A percentile compares a stretch with the other conserved stretches of the same genome.
These are phyloP conservation scores for Siniperca chuatsi DNA, from an alignment of 2,113 vertebrate genomes.

Conservation along the genomic window DNA sequence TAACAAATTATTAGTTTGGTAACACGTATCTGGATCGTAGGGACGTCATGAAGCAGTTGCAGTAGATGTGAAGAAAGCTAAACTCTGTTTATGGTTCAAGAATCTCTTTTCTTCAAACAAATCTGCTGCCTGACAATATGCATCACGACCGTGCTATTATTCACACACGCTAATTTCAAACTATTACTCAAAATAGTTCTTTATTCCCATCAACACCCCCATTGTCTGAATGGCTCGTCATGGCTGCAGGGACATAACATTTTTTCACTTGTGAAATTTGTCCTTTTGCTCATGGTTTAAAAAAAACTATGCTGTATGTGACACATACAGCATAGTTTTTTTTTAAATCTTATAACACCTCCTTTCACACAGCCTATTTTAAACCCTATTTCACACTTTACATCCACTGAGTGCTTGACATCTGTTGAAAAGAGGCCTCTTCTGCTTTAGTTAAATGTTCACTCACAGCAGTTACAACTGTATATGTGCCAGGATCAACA, in stretches of 20 bases:
- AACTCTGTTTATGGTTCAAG: background rate
- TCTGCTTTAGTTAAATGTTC: conserved; percentile 1
- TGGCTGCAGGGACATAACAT: background rate
- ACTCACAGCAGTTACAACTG: background rate
- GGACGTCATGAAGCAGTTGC: background rate
- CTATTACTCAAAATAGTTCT: background rate
- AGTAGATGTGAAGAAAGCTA: background rate
- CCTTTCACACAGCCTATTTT: background rate
- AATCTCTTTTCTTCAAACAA: background rate
- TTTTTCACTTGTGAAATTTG: background rate
- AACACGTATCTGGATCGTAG: background rate
- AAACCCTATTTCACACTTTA: conserved; percentile 5
- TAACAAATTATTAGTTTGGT: background rate
- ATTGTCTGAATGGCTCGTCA: background rate
- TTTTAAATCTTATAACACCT: background rate
- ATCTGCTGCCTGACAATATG: background rate
- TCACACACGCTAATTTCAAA: background rate
- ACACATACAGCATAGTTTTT: background rate
- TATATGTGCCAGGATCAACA: background rate
- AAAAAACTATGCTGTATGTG: background rate
- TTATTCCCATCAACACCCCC: background rate
- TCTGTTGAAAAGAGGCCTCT: conserved; percentile 1
- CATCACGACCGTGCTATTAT: background rate
- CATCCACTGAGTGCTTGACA: conserved; percentile 7
- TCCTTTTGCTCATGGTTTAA: background rate